Percentiles rank a stretch among this genome's conserved stretches.
Conservation (phyloP, 1,140 invertebrate genomes). For the Tachypleus tridentatus region DNA sequence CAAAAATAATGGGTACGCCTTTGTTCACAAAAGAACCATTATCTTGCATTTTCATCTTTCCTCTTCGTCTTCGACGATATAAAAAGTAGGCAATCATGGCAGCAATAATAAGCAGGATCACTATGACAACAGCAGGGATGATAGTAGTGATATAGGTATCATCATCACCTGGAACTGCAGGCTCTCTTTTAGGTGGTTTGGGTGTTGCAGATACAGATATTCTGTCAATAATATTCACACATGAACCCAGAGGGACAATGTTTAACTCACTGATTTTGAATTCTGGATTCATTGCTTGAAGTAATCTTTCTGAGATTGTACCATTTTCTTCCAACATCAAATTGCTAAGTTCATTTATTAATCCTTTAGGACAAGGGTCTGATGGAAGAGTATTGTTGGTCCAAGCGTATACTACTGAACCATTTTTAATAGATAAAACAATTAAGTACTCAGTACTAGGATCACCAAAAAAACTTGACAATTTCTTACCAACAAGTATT, state of each 20-base stretch:
- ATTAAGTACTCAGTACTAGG: constrained; percentile 54
- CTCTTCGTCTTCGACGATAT: constrained; percentile 65
- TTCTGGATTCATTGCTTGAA: constrained; percentile 59
- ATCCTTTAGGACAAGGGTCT: constrained; percentile 56
- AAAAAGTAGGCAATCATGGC: constrained; percentile 78
- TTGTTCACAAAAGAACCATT: constrained; percentile 60
- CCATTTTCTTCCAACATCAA: constrained; percentile 43
- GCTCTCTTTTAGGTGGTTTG: constrained; percentile 34
- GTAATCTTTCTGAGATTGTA: constrained; percentile 43
- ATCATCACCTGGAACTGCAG: constrained; percentile 37
- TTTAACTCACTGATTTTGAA: constrained; percentile 61
- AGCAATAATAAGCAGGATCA: constrained; percentile 72
- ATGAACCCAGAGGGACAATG: constrained; percentile 54
- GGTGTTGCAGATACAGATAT: constrained; percentile 19
- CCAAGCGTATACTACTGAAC: constrained; percentile 53
- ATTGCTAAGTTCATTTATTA: constrained; percentile 54
- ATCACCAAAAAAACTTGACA: constrained; percentile 62
- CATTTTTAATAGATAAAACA: constrained; percentile 42
- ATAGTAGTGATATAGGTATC: constrained; percentile 84
- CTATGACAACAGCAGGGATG: constrained; percentile 75
- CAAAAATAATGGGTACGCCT: constrained; percentile 84
- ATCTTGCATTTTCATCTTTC: constrained; percentile 59
- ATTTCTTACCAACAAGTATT: constrained; percentile 59
- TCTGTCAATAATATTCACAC: constrained; percentile 43
- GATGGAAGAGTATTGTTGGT: constrained; percentile 55